These are phyloP conservation scores for Anguilla pacifica DNA, from an alignment of 2,797 vertebrate species.

Conservation along the genomic window DNA sequence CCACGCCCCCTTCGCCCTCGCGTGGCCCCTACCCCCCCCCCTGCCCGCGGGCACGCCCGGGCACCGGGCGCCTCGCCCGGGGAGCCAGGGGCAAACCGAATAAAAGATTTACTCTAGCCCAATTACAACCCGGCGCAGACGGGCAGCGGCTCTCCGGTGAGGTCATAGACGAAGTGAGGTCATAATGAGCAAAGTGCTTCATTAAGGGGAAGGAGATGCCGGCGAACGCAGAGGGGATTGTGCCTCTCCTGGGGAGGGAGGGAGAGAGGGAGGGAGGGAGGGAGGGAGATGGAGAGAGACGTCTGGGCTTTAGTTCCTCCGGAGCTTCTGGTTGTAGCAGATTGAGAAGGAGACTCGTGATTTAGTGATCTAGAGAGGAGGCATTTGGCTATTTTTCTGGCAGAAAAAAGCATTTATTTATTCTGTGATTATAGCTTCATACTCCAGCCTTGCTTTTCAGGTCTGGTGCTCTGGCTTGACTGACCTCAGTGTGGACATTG, in stretches of 20 bases:
- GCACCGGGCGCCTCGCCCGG: background rate
- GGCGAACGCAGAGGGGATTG: background rate
- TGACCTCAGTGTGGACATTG: background rate
- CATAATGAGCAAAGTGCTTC: background rate
- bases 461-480: background rate
- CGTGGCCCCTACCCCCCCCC: background rate
- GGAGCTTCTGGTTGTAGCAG: slow-evolving; percentile 14
- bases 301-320: background rate
- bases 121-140: background rate
- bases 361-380: background rate
- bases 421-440: background rate
- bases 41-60: background rate
- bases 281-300: background rate
- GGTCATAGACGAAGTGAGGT: background rate
- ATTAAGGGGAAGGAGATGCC: background rate
- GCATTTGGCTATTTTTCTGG: background rate
- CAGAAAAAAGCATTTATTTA: background rate
- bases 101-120: background rate
- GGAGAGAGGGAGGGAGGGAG: background rate
- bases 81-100: background rate
- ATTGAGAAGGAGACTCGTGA: background rate
- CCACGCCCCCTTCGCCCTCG: background rate
- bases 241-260: background rate
- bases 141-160: background rate
- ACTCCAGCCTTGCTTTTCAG: background rate